Base-by-base conservation (phyloP, 1,140 invertebrate species). In the Danaus melanippus region DNA sequence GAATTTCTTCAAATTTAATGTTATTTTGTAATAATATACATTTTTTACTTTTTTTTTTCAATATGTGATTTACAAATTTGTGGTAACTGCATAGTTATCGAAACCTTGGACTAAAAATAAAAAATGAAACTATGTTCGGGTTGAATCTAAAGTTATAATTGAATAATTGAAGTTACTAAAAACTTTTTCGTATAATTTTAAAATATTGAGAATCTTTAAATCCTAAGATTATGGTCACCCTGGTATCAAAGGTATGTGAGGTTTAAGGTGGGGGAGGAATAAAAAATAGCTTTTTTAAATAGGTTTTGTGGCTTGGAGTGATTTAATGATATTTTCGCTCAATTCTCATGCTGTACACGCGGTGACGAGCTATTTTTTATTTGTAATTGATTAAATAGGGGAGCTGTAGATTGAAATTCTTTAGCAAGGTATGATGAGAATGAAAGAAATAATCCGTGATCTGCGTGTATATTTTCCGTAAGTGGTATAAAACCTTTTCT, bases 221-320 rank as follows among this genome's bases (percentile, higher is more conserved):
- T 32, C 7, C 21, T 32, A 21, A 56, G 8, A 48, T 55, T 8
- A n/a, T 65, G 63, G 63, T 32, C 50, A 58, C 63, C 58, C 21
- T 49, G 32, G 21, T 41, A 49, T 50, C 56, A 50, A 65, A 72
- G 71, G 68, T 75, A 67, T 71, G 69, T 69, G 64, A 69, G 62
- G 64, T 50, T 59, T 21, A 57, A 61, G 45, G 69, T 50, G 64
- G 72, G 73, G 66, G 69, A 15, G 58, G 70, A 60, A 71, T 76
- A 78, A 82, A 78, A 76, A 83, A 83, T 79, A 73, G 71, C 71
- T 64, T 75, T 85, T 81, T 83, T 82, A 80, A 79, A 81, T 78
- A 83, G 78, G 70, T 79, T 76, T 64, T 71, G 74, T 69, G 72
- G 78, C 61, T 64, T 66, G 70, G 73, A 79, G 78, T 79, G 82